phyloP scores from a whole-genome alignment of 2,797 vertebrate species.

The Oreochromis grahami region DNA sequence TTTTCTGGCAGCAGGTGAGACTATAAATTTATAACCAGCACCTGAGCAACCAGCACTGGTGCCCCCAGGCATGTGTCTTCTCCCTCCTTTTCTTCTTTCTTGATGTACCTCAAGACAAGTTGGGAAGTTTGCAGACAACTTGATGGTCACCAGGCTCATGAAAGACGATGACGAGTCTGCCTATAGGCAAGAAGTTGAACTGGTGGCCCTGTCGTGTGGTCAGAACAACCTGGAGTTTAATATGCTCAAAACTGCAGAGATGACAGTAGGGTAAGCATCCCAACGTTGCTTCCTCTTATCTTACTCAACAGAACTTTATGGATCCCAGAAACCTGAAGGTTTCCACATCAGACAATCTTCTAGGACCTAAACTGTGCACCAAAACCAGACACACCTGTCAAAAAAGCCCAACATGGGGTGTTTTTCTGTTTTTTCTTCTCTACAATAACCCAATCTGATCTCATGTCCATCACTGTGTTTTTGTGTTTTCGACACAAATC shows the following conservation, averaged over 20 bases:
- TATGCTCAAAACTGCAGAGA: neutral
- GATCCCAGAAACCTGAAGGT: too few species aligned
- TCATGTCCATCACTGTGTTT: neutral
- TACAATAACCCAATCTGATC: neutral
- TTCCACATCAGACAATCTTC: neutral
- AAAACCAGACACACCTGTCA: neutral
- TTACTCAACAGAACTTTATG: neutral
- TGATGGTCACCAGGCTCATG: neutral
- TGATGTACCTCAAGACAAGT: neutral
- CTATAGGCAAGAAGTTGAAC: neutral
- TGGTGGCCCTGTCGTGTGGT: neutral
- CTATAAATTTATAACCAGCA: neutral
- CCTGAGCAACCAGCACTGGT: neutral
- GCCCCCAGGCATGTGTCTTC: neutral
- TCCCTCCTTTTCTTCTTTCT: neutral
- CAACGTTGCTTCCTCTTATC: neutral
- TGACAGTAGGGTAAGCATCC: neutral
- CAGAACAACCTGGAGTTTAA: neutral
- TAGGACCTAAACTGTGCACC: neutral
- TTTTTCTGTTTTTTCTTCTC: too few species aligned
- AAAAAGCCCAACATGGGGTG: neutral
- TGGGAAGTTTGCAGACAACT: neutral
- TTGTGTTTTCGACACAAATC: neutral
- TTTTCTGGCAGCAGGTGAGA: neutral
- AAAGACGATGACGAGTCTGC: accelerated